Evolutionary conservation across 1,140 invertebrate genomes (phyloP).

Genomic region (Bicyclus anynana): DNA sequence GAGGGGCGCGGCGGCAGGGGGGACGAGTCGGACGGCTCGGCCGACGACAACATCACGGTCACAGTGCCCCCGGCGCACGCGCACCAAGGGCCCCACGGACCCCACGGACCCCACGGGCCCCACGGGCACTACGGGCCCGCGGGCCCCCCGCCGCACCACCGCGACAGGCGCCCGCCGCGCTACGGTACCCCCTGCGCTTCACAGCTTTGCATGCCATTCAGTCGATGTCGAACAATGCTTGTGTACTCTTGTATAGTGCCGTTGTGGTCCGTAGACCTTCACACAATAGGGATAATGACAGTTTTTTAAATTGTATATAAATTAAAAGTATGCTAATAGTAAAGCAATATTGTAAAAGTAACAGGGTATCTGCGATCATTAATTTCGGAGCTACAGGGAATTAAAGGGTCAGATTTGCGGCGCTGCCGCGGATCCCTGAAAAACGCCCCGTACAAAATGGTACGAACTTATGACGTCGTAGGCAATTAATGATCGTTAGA

Average conservation of each 20-base stretch:
- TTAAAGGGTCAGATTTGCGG: no score
- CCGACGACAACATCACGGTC: conserved; percentile 78
- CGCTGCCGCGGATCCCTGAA: no score
- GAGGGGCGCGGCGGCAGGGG: conserved; percentile 10
- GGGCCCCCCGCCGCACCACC: conserved; percentile 12
- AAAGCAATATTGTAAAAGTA: no score
- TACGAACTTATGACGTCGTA: no score
- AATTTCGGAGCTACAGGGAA: no score
- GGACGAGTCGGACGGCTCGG: conserved; percentile 76
- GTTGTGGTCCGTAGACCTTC: no score
- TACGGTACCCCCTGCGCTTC: conserved; percentile 43
- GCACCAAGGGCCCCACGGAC: conserved; percentile 20
- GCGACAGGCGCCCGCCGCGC: conserved; percentile 27
- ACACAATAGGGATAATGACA: no score
- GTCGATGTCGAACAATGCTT: background rate
- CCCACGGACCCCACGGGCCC: conserved; percentile 9
- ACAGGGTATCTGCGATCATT: no score
- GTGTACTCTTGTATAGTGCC: background rate
- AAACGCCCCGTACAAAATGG: no score
- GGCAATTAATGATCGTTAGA: no score
- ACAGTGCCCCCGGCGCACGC: conserved; percentile 70
- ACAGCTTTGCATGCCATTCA: conserved; percentile 24
- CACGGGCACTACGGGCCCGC: conserved; percentile 2
- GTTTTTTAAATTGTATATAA: no score
- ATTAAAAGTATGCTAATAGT: no score